phyloP scores from a whole-genome alignment of 2,113 vertebrate species.

The Festucalex cinctus region DNA sequence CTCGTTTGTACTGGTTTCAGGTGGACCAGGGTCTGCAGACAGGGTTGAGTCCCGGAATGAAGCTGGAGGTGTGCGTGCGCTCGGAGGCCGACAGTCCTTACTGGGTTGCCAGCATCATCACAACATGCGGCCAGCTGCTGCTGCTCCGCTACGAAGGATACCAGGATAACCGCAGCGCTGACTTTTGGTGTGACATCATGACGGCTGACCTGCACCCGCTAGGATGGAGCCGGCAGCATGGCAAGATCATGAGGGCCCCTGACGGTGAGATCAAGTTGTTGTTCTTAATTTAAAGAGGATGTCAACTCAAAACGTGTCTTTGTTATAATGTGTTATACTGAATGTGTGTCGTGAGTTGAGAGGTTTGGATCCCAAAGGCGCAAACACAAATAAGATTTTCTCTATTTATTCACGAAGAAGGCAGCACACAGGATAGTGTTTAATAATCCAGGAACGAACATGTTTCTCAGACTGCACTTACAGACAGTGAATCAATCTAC shows the following conservation, averaged over 20 bases:
- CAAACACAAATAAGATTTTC: too few relatives aligned
- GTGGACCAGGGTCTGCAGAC: constrained; percentile 94
- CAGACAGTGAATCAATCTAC: too few relatives aligned
- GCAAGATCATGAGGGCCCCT: constrained; percentile 85
- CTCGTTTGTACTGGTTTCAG: constrained; percentile 56
- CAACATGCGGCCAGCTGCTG: constrained; percentile 92
- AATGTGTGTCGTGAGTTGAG: too few relatives aligned
- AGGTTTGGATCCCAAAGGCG: too few relatives aligned
- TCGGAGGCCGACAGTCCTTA: constrained; percentile 81
- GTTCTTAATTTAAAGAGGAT: neutral
- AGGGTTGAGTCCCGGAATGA: constrained; percentile 94
- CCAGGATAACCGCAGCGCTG: constrained; percentile 88
- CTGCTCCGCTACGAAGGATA: constrained; percentile 92
- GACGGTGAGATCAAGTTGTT: constrained; percentile 77
- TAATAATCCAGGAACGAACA: too few relatives aligned
- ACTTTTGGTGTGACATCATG: constrained; percentile 97
- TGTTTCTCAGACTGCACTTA: too few relatives aligned
- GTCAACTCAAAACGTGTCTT: too few relatives aligned
- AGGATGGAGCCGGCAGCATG: constrained; percentile 91
- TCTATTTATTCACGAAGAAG: too few relatives aligned
- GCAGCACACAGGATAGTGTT: too few relatives aligned
- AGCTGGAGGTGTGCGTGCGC: constrained; percentile 86
- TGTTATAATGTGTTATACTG: too few relatives aligned
- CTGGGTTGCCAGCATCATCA: constrained; percentile 94
- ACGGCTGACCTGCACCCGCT: constrained; percentile 88